These are phyloP conservation scores for Sarcophaga variegata DNA, from an alignment of 2,888 invertebrate genomes.

Conservation along the genomic window DNA sequence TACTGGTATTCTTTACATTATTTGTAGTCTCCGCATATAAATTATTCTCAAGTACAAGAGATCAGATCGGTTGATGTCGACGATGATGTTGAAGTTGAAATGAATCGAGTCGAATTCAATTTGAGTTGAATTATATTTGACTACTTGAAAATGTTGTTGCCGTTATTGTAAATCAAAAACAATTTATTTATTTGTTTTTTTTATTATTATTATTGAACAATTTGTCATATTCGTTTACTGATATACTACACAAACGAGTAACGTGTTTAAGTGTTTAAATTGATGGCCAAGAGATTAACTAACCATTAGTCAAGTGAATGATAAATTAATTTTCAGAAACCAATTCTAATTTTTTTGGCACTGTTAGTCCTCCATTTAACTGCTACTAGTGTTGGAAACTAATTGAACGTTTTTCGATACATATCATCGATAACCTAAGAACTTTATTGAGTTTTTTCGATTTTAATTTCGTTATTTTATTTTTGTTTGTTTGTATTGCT, in stretches of 20 bases:
- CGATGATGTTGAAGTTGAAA: slow-evolving; percentile 4
- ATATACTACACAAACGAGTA: neutral
- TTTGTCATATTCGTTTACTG: slow-evolving; percentile 54
- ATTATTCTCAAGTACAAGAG: slow-evolving; percentile 49
- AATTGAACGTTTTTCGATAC: too few species aligned
- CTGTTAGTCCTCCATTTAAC: too few species aligned
- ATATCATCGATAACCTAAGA: too few species aligned
- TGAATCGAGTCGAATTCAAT: slow-evolving; percentile 31
- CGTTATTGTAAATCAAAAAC: slow-evolving; percentile 50
- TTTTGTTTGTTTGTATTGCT: too few species aligned
- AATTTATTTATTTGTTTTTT: slow-evolving; percentile 30
- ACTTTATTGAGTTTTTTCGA: too few species aligned
- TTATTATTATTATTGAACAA: slow-evolving; percentile 19
- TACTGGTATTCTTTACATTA: neutral
- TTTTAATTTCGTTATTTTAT: too few species aligned
- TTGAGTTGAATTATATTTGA: slow-evolving; percentile 3
- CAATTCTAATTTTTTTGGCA: too few species aligned
- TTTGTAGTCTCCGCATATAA: slow-evolving; percentile 7
- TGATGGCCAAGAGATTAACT: slow-evolving; percentile 28
- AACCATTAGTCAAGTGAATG: slow-evolving; percentile 21
- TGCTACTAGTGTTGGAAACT: neutral
- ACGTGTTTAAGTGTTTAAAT: slow-evolving; percentile 45
- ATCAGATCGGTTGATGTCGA: slow-evolving; percentile 53
- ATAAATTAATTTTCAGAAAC: slow-evolving; percentile 37
- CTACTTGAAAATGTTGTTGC: slow-evolving; percentile 28